phyloP scores from a whole-genome alignment of 2,113 vertebrate species.

The Brienomyrus brachyistius region DNA sequence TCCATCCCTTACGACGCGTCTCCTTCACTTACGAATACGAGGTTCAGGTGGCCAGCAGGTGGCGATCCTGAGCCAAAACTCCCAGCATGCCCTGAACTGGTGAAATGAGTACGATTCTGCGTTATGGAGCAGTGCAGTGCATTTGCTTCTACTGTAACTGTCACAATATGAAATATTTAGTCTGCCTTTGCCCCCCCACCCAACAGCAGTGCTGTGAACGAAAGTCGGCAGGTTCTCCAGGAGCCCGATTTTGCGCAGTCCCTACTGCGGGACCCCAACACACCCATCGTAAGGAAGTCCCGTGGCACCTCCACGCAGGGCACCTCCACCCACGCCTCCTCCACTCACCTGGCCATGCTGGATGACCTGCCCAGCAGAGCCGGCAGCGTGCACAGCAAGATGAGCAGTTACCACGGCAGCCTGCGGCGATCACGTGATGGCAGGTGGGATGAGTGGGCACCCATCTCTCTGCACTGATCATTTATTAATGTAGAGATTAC shows the following conservation, averaged over 20 bases:
- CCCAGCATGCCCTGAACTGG: not conserved
- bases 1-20: not conserved
- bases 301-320: constrained; percentile 96
- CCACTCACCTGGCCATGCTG: constrained; percentile 82
- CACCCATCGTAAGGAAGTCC: constrained; percentile 86
- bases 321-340: constrained; percentile 92
- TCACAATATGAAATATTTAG: not conserved
- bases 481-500: not conserved
- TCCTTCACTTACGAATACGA: not conserved
- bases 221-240: constrained; percentile 88
- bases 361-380: constrained; percentile 86
- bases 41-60: not conserved
- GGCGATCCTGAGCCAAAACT: not conserved
- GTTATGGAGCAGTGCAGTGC: constrained; percentile 31
- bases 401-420: constrained; percentile 91
- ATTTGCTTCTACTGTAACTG: constrained; percentile 37
- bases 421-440: constrained; percentile 80
- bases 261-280: constrained; percentile 85
- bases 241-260: constrained; percentile 93
- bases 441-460: constrained; percentile 55
- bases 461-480: not conserved
- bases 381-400: constrained; percentile 85
- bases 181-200: not conserved
- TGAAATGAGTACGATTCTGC: not conserved
- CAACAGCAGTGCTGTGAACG: constrained; percentile 74